Conservation (phyloP, 1,140 invertebrate genomes). For the Ceratosolen fusciceps region DNA sequence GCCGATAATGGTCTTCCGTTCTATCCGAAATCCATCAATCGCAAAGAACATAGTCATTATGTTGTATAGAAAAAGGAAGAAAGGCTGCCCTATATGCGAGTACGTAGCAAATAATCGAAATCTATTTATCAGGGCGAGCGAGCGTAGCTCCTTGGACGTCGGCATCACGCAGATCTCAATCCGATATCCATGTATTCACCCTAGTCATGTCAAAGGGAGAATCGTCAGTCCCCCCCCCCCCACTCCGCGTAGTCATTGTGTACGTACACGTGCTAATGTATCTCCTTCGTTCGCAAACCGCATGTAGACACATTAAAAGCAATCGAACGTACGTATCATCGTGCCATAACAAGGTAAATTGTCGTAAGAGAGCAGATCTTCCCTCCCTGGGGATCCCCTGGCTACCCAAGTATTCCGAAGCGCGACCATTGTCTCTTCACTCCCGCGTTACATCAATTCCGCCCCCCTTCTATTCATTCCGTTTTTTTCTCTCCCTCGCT, state of each 20-base stretch:
- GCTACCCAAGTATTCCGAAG: not conserved
- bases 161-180: not conserved
- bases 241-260: not conserved
- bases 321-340: conserved; percentile 36
- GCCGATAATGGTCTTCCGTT: too few relatives aligned
- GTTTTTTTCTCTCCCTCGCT: not conserved
- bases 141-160: not conserved
- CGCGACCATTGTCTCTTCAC: not conserved
- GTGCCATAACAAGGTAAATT: conserved; percentile 27
- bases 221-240: not conserved
- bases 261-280: conserved; percentile 3
- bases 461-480: too few relatives aligned
- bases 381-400: not conserved
- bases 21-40: not conserved
- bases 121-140: not conserved
- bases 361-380: conserved; percentile 30
- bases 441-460: not conserved
- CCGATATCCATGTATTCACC: not conserved
- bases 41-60: not conserved
- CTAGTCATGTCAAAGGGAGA: not conserved
- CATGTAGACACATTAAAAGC: conserved; percentile 30
- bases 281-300: not conserved
- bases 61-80: not conserved
- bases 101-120: not conserved
- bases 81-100: not conserved